Base-by-base conservation (phyloP, 2,113 vertebrate species). In the Ranitomeya variabilis region DNA sequence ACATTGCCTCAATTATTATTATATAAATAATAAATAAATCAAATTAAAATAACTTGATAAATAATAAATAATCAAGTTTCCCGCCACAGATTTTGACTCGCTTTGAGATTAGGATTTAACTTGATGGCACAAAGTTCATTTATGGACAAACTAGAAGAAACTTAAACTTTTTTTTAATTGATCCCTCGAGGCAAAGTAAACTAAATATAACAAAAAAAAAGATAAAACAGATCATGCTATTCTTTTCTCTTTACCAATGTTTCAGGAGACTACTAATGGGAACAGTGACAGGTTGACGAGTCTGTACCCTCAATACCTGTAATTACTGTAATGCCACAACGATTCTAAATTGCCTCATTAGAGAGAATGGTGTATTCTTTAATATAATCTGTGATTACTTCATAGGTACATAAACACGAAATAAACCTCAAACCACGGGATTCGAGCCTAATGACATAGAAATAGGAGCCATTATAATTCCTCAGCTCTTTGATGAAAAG, bases 401-500 rank as follows among this genome's bases (percentile, higher is more conserved):
- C 69, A 69, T 57, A 80, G 86, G 64, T 80, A 69, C 54, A 31
- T 51, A n/a, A 54, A 69, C 76, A 67, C 86, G 19, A 66, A 59
- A 19, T 45, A 62, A 86, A 69, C 23, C 76, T 6, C 77, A 57
- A 80, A 21, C 86, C n/a, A 8, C 66, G 26, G 54, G n/a, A 60
- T 55, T 9, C 21, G 9, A 26, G 77, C 23, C 52, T 71, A 81
- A 87, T 81, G 66, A 81, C 62, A 62, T 26, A 23, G 16, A 51
- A 71, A 73, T 60, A 13, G 62, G 31, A 26, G 16, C 73, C 11
- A 19, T 87, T 67, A 76, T 16, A 64, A 76, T 21, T n/a, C 80
- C 57, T 26, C 12, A 0, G 26, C 11, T n/a, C 31, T 73, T 18
- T 83, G 79, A 83, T 88, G 69, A 88, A 87, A 87, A 82, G 80